phyloP scores from a whole-genome alignment of 1,140 invertebrate species.

The Leptinotarsa lineolata region DNA sequence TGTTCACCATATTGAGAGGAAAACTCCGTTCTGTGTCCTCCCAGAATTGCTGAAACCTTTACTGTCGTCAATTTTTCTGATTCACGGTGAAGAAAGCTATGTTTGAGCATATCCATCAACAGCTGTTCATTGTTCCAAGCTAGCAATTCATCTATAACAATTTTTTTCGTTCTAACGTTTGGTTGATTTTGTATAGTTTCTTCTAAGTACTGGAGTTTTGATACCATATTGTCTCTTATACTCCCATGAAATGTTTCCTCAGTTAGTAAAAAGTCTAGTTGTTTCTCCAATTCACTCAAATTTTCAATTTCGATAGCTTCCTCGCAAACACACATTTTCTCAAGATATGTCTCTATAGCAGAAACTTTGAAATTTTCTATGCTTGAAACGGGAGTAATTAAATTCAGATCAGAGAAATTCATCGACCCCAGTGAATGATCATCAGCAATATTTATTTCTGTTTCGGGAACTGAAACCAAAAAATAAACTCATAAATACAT shows the following conservation, averaged over 20 bases:
- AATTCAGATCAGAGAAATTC: too few relatives aligned
- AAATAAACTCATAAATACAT: not conserved
- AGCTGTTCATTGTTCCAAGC: slow-evolving; percentile 53
- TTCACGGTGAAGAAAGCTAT: slow-evolving; percentile 46
- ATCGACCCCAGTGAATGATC: not conserved
- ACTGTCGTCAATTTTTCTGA: slow-evolving; percentile 45
- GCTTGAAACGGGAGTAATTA: too few relatives aligned
- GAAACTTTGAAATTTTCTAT: too few relatives aligned
- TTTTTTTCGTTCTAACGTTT: slow-evolving; percentile 29
- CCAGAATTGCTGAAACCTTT: slow-evolving; percentile 41
- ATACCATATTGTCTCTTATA: slow-evolving; percentile 28
- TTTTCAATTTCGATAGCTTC: slow-evolving; percentile 28
- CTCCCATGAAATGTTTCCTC: slow-evolving; percentile 32
- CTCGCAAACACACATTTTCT: slow-evolving; percentile 24
- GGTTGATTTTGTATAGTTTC: slow-evolving; percentile 17
- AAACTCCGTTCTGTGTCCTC: slow-evolving; percentile 34
- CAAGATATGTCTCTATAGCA: not conserved
- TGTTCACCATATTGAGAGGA: not conserved
- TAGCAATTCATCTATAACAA: slow-evolving; percentile 44
- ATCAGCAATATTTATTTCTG: not conserved
- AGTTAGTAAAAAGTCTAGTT: slow-evolving; percentile 21
- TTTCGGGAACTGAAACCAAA: not conserved
- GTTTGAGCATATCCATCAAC: slow-evolving; percentile 44
- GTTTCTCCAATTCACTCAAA: slow-evolving; percentile 27
- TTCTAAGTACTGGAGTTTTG: slow-evolving; percentile 27